Evolutionary conservation across 2,888 invertebrate species (phyloP).

Genomic region (Brenthis daphne): DNA sequence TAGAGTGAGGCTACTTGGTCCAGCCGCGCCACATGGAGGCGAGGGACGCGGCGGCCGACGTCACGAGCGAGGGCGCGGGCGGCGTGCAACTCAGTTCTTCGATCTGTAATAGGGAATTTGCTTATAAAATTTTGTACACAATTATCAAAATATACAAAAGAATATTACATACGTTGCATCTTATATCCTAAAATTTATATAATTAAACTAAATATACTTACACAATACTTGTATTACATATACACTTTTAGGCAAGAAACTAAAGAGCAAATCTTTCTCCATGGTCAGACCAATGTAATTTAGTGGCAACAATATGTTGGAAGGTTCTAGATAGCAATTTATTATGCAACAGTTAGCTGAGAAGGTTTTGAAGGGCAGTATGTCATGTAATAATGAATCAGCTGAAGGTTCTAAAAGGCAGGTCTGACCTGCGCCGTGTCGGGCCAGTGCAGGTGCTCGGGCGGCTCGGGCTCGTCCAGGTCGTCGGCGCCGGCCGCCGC

Average conservation of each 20-base stretch:
- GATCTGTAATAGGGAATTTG: constrained; percentile 46
- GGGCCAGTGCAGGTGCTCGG: constrained; percentile 88
- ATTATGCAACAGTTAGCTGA: too few relatives aligned
- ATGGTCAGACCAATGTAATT: background rate
- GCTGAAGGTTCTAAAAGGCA: background rate
- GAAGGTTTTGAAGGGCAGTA: too few relatives aligned
- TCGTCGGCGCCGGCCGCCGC: constrained; percentile 45
- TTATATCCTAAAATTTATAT: too few relatives aligned
- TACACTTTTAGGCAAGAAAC: too few relatives aligned
- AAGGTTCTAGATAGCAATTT: too few relatives aligned
- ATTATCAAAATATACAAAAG: background rate
- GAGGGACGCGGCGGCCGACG: constrained; percentile 87
- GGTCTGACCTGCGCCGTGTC: constrained; percentile 54
- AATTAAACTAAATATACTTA: too few relatives aligned
- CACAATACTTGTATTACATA: too few relatives aligned
- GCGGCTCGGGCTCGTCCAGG: constrained; percentile 67
- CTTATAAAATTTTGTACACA: too few relatives aligned
- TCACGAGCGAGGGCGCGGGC: constrained; percentile 85
- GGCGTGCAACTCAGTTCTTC: constrained; percentile 63
- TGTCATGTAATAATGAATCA: too few relatives aligned
- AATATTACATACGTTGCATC: background rate
- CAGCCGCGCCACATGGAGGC: constrained; percentile 92
- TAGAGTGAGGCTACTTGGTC: constrained; percentile 73
- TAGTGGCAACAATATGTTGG: background rate
- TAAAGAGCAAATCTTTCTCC: background rate